phyloP scores from a whole-genome alignment of 2,113 vertebrate species.

The Progne subis region DNA sequence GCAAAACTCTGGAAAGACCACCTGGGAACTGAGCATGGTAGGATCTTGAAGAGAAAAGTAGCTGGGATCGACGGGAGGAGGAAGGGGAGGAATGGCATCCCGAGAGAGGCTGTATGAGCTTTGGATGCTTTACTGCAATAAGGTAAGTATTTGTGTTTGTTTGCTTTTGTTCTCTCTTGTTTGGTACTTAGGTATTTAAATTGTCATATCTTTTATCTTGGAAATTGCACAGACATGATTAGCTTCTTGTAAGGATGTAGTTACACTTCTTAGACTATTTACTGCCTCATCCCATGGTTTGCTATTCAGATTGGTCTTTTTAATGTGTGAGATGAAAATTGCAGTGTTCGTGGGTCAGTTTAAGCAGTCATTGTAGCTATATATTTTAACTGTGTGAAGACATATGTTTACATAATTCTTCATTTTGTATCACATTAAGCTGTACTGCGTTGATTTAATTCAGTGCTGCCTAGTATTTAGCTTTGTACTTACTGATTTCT shows the following conservation, averaged over 20 bases:
- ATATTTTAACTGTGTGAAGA: background rate
- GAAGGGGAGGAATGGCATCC: conserved; percentile 88
- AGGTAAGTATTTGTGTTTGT: conserved; percentile 78
- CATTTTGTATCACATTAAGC: background rate
- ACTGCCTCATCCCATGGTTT: background rate
- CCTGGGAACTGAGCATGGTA: conserved; percentile 57
- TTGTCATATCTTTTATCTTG: background rate
- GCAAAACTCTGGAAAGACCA: background rate
- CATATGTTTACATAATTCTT: background rate
- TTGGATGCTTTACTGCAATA: conserved; percentile 97
- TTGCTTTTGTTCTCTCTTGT: background rate
- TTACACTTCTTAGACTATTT: background rate
- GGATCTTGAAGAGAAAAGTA: conserved; percentile 64
- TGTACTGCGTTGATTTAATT: background rate
- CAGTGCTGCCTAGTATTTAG: background rate
- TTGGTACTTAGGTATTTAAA: background rate
- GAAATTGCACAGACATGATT: background rate
- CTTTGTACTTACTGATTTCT: background rate
- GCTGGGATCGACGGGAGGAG: background rate
- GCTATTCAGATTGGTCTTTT: background rate
- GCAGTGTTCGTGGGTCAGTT: background rate
- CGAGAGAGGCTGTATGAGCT: conserved; percentile 95
- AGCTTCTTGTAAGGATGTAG: background rate
- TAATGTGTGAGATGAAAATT: background rate
- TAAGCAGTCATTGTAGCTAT: background rate